Base-by-base conservation (phyloP, 2,888 invertebrate genomes). In the Elmis aenea region DNA sequence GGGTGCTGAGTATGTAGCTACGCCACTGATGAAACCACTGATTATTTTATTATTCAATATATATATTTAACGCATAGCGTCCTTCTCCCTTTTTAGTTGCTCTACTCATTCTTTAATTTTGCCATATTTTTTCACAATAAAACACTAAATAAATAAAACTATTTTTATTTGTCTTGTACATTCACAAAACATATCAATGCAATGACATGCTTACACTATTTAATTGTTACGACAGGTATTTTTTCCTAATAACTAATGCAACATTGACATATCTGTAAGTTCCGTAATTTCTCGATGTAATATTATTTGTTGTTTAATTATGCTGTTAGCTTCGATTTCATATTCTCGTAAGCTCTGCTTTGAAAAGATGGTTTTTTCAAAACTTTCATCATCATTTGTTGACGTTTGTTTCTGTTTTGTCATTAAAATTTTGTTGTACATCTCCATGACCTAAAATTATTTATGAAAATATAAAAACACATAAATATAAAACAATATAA, bases 321-420 rank as follows among this genome's bases (percentile, higher is more conserved):
- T 41, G 13, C 48, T 54, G 43, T 64, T 60, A 1, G 63, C 59
- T 50, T 65, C 60, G 16, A 52, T 48, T 44, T 66, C 62, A 37
- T 51, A 62, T 22, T 61, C 58, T 27, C 51, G 55, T 20, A 58
- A 45, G 20, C 53, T 52, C 45, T 60, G 58, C 32, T 57, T 53
- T 12, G 53, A 48, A 37, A 52, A 50, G 11, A 52, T 35, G 5
- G 40, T 38, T 46, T 59, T 58, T 20, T 61, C 61, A 24, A 54
- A 55, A 11, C 57, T 52, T 28, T 59, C 58, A 2, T 56, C 56
- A 31, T 60, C 59, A n/a, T 51, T 48, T 33, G 55, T 75, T 4
- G 82, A 79, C 46, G 85, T 76, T 60, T 89, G 86, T 64, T 90
- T 90, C 59, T 86, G 83, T 53, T 90, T 85, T 1, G 85, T 80